These are phyloP conservation scores for Pachyuromys duprasi DNA, from an alignment of 2,797 vertebrate genomes.

Conservation along the genomic window DNA sequence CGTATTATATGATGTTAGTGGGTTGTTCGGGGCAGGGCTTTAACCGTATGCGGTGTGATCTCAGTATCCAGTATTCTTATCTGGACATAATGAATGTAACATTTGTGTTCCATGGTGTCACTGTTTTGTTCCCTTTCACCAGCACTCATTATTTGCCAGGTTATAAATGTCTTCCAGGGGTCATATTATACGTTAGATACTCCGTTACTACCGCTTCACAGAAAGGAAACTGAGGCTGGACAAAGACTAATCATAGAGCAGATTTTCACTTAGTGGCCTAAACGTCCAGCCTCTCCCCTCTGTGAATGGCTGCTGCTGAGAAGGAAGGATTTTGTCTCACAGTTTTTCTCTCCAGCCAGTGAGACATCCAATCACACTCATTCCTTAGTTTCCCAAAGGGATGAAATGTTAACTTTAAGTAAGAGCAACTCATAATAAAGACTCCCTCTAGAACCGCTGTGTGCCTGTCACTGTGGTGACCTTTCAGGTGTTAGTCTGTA, in stretches of 20 bases:
- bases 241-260: neutral
- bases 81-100: neutral
- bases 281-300: neutral
- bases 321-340: neutral
- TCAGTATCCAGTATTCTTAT: neutral
- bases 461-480: neutral
- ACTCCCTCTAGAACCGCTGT: neutral
- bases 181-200: neutral
- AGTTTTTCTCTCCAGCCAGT: neutral
- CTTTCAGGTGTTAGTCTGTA: neutral
- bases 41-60: constrained; percentile 25
- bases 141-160: neutral
- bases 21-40: constrained; percentile 8
- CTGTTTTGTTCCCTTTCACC: neutral
- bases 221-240: constrained; percentile 32
- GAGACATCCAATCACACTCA: constrained; percentile 3
- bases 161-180: neutral
- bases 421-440: constrained; percentile 6
- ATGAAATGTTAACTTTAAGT: constrained; percentile 23
- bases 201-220: neutral
- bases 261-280: neutral
- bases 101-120: neutral
- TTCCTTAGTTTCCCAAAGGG: constrained; percentile 34
- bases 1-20: constrained; percentile 5
- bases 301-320: neutral